Percentiles rank a stretch among this genome's conserved stretches.
phyloP scores from a whole-genome alignment of 1,140 invertebrate species.

The Tachypleus tridentatus region DNA sequence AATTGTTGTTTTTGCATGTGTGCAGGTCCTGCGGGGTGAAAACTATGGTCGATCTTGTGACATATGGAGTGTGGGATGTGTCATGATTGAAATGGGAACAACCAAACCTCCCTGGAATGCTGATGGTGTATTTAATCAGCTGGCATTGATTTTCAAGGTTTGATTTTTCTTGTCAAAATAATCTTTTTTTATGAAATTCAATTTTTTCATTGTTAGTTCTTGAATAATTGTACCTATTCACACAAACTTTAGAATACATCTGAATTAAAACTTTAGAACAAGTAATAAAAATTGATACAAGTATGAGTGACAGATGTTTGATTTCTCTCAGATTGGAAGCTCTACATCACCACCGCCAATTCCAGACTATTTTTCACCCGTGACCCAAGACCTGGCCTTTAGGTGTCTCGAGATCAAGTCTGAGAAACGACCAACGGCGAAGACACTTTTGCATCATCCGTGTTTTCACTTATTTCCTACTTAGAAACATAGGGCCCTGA shows the following conservation, averaged over 20 bases:
- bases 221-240: background rate
- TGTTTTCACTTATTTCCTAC: constrained; percentile 25
- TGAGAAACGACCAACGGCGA: constrained; percentile 34
- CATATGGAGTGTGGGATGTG: constrained; percentile 42
- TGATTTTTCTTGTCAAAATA: background rate
- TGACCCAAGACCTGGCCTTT: constrained; percentile 33
- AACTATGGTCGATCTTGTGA: constrained; percentile 41
- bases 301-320: background rate
- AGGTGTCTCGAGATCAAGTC: constrained; percentile 36
- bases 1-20: too few relatives aligned
- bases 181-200: background rate
- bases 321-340: constrained; percentile 34
- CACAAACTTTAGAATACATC: background rate
- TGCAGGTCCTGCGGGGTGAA: constrained; percentile 33
- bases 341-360: constrained; percentile 35
- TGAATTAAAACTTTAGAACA: too few relatives aligned
- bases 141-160: constrained; percentile 41
- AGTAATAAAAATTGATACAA: background rate
- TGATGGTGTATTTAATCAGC: constrained; percentile 38
- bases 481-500: too few relatives aligned
- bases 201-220: background rate
- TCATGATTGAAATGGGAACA: constrained; percentile 42
- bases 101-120: constrained; percentile 40
- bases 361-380: constrained; percentile 33
- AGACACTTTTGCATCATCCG: constrained; percentile 36